Percentiles rank a stretch among this genome's conserved stretches.
phyloP scores from a whole-genome alignment of 2,797 vertebrate species.

The Protonibea diacanthus region DNA sequence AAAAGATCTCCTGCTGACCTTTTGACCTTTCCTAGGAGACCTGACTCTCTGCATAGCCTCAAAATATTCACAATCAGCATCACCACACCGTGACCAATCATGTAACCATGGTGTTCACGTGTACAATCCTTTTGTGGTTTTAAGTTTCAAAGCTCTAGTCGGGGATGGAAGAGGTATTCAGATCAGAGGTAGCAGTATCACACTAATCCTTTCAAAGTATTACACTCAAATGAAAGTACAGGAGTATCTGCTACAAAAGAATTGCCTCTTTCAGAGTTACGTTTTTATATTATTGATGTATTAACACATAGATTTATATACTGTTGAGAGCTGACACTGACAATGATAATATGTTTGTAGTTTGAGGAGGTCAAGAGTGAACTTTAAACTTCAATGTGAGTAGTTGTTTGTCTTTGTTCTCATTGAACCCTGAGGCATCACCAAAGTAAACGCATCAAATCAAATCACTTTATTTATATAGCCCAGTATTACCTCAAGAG shows the following conservation, averaged over 20 bases:
- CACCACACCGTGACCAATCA: not conserved
- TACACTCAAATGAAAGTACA: too few species aligned
- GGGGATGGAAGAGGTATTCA: not conserved
- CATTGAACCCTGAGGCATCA: too few species aligned
- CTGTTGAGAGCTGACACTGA: too few species aligned
- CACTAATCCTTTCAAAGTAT: not conserved
- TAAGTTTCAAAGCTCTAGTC: not conserved
- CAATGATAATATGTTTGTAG: too few species aligned
- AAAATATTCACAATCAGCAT: not conserved
- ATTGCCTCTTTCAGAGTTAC: too few species aligned
- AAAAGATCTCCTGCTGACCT: not conserved
- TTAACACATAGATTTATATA: not conserved
- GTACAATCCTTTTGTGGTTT: not conserved
- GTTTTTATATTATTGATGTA: not conserved
- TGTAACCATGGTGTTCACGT: too few species aligned
- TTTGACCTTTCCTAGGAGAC: constrained; percentile 9
- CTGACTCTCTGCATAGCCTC: not conserved
- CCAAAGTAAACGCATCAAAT: too few species aligned
- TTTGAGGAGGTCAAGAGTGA: not conserved
- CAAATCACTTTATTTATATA: too few species aligned
- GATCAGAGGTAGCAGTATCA: not conserved
- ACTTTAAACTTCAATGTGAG: not conserved
- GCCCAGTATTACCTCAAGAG: too few species aligned
- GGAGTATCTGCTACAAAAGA: too few species aligned
- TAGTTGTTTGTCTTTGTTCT: too few species aligned